Base-by-base conservation (phyloP, 2,797 vertebrate genomes). In the Valencia hispanica region DNA sequence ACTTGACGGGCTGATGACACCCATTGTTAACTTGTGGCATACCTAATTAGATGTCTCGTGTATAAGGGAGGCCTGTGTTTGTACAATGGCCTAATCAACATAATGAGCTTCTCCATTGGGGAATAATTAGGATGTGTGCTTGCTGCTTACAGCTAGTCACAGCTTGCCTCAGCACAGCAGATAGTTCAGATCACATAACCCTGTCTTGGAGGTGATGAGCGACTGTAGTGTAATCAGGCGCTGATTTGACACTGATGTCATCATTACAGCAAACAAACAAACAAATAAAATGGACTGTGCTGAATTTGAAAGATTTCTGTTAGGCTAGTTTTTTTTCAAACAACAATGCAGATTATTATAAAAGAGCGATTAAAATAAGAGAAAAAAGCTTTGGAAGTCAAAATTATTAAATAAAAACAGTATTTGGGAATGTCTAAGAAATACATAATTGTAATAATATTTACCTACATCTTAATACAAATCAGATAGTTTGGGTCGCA, bases 21-120 rank as follows among this genome's bases (percentile, higher is more conserved):
- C 77, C 41, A 70, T 86, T 86, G 89, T 89, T 91, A 87, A 86
- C 84, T 78, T 88, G 88, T 88, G 87, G 84, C 90, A 87, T 82
- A 77, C 79, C 87, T 93, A 94, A 95, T 94, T 94, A 92, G 85
- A 92, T 88, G 88, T 89, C 90, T 89, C 87, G 89, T 91, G 85
- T 89, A 89, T 87, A 85, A 75, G 47, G 84, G 76, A 30, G 74
- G 78, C 36, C 83, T 75, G 86, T 88, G 85, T 91, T 93, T 89
- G 90, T 86, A 89, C 90, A 87, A 90, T 88, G 90, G 88, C 82
- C 86, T 93, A 92, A 93, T 94, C 88, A 91, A 86, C 86, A 89
- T 93, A 93, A 94, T 92, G 91, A 93, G 88, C 78, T 78, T 88
- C 90, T 91, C 86, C 85, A 86, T 71, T 88, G 89, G 90, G 93